Conservation (phyloP, 2,113 vertebrate genomes). For the Cricetomys ansorgei region DNA sequence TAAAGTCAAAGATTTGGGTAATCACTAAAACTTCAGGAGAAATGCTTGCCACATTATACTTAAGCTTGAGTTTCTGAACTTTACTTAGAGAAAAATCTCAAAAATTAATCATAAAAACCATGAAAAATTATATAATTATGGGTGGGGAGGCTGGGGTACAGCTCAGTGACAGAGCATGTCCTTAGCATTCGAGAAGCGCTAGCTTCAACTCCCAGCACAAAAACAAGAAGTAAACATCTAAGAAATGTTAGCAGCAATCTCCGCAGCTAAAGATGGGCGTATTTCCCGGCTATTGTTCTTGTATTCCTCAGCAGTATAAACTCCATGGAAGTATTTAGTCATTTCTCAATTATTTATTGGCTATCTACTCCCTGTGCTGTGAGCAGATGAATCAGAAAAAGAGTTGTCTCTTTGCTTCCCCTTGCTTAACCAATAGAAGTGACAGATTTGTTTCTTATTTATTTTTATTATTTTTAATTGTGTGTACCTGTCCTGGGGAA, state of each 20-base stretch:
- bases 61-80: conserved; percentile 28
- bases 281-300: background rate
- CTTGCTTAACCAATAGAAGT: background rate
- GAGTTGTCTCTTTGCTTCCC: background rate
- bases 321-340: background rate
- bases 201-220: background rate
- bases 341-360: background rate
- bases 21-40: conserved; percentile 10
- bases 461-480: background rate
- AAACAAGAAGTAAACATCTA: background rate
- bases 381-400: background rate
- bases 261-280: background rate
- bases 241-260: conserved; percentile 40
- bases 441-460: background rate
- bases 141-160: background rate
- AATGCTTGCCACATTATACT: conserved; percentile 38
- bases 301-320: background rate
- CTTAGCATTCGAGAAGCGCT: background rate
- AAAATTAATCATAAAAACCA: conserved; percentile 39
- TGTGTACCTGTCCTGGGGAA: background rate
- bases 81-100: conserved; percentile 7
- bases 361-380: background rate
- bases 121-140: conserved; percentile 20
- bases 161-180: background rate
- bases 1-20: conserved; percentile 27